A percentile compares a stretch with the other conserved stretches of the same genome.
phyloP scores from a whole-genome alignment of 2,888 invertebrate genomes.

The Agrotis exclamationis region DNA sequence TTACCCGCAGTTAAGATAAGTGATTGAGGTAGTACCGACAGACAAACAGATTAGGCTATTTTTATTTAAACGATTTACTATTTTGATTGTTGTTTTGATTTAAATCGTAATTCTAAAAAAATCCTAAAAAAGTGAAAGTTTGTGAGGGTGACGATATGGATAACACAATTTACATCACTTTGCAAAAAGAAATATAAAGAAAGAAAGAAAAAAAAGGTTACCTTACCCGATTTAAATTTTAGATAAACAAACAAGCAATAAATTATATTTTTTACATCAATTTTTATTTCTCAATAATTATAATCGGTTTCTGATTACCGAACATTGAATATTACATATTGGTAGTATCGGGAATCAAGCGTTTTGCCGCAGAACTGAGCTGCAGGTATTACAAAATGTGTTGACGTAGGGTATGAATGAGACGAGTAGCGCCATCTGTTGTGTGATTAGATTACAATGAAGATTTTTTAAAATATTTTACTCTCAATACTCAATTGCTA shows the following conservation, averaged over 20 bases:
- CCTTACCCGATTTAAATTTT: conserved; percentile 34
- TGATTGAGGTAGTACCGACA: conserved; percentile 19
- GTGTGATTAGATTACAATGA: too few relatives aligned
- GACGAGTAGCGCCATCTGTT: neutral
- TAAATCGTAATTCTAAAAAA: too few relatives aligned
- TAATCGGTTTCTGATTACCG: conserved; percentile 52
- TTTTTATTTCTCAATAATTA: conserved; percentile 45
- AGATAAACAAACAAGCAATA: conserved; percentile 41
- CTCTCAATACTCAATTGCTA: too few relatives aligned
- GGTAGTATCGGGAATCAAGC: conserved; percentile 58
- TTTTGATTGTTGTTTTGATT: neutral
- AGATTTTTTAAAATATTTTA: neutral
- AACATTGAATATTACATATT: conserved; percentile 50
- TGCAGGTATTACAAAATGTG: conserved; percentile 22
- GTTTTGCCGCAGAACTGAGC: conserved; percentile 52
- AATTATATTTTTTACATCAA: conserved; percentile 33
- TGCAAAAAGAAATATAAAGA: neutral
- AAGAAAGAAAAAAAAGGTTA: neutral
- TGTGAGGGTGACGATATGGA: too few relatives aligned
- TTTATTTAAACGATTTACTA: neutral
- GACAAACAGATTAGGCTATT: neutral
- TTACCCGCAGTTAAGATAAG: conserved; percentile 13
- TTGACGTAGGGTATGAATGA: conserved; percentile 25
- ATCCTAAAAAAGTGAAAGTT: too few relatives aligned
- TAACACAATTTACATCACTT: too few relatives aligned